Evolutionary conservation across 2,888 invertebrate species (phyloP), one percentile per base, ranked within the genome.

Genomic region (Meiosimyza decipiens): DNA sequence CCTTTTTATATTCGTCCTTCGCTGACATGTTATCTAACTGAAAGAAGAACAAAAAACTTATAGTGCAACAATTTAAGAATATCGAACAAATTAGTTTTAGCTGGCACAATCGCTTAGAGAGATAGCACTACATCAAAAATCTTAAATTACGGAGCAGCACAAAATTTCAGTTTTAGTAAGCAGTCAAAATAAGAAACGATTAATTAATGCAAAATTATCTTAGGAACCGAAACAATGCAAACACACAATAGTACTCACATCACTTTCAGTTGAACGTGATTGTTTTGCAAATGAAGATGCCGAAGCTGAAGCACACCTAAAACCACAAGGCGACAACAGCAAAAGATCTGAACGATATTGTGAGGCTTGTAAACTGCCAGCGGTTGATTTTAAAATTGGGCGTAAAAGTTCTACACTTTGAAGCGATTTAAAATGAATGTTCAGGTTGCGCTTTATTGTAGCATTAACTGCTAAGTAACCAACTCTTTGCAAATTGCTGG

Each of bases 1-100:
- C 87, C 69, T 82, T 85, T 79, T 87, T 85, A 54, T 83, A 82
- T 73, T 86, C 83, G 54, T 81, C 82, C 55, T 73, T 74, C 59
- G 76, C 73, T 66, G 86, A 80, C 85, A 85, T 86, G 60, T 71
- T 77, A 72, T 80, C 80, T 59, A 77, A 69, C 85, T 85, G 75
- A 13, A 85, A 84, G 15, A 22, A 40, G 62, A 40, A 40, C 40
- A 40, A 40, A 40, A 40, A 40, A 9, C 40, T 40, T 9, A 40
- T 40, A 9, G 9, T 6, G 40, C 6, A 40, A 40, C 40, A 40
- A 40, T 40, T 40, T 40, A 40, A 40, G 2, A 40, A 40, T 40
- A 40, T 9, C 9, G 28, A 28, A 28, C 6, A 40, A 40, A 40
- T 40, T 6, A 9, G 40, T 40, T 40, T 2, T 9, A 9, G 9